Evolutionary conservation across 2,797 vertebrate species (phyloP).

Genomic region (Gymnothorax reevesii): DNA sequence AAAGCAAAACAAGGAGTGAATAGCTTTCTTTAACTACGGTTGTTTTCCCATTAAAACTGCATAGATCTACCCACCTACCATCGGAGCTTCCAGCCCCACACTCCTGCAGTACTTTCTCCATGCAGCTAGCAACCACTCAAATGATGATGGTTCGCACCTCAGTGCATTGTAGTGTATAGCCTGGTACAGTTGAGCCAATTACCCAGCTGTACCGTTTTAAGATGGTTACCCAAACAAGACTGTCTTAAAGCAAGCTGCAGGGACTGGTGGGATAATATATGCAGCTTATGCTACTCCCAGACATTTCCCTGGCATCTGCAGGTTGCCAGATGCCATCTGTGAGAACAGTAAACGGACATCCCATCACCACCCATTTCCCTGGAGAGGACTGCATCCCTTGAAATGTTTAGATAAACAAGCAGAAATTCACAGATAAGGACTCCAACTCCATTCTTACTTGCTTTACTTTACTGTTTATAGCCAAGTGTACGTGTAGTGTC

Average conservation of each 20-base stretch:
- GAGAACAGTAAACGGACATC: not conserved
- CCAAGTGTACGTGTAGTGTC: no score
- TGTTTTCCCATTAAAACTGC: no score
- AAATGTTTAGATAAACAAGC: not conserved
- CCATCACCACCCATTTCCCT: not conserved
- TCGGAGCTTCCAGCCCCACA: not conserved
- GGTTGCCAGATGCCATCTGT: not conserved
- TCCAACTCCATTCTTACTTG: not conserved
- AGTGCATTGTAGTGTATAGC: not conserved
- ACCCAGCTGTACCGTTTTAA: not conserved
- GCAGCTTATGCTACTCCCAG: not conserved
- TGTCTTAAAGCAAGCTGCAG: not conserved
- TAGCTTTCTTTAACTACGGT: no score
- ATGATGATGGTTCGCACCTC: not conserved
- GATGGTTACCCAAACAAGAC: not conserved
- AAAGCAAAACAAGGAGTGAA: not conserved
- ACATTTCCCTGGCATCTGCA: not conserved
- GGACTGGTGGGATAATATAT: not conserved
- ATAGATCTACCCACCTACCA: not conserved
- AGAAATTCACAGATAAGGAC: not conserved
- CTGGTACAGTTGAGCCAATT: not conserved
- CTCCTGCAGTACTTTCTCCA: not conserved
- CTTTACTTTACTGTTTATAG: not conserved
- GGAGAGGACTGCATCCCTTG: not conserved
- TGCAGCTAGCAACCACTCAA: not conserved